phyloP scores from a whole-genome alignment of 2,888 invertebrate genomes.

The Phasia obesa region DNA sequence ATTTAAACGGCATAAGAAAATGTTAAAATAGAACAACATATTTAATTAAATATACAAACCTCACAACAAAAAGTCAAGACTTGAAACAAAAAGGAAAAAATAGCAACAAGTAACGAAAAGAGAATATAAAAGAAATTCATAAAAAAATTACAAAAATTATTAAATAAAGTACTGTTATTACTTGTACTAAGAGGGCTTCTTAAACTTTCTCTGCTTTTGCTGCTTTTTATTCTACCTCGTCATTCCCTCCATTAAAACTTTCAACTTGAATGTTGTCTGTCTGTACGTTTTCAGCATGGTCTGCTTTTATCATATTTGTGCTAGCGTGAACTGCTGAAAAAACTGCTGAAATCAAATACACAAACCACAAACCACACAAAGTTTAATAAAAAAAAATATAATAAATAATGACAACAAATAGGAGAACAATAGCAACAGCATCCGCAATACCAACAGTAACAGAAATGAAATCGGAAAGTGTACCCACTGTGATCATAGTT shows the following conservation, averaged over 20 bases:
- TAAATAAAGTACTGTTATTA: constrained; percentile 66
- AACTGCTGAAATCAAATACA: too few relatives aligned
- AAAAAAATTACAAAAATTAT: constrained; percentile 67
- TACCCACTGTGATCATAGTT: constrained; percentile 16
- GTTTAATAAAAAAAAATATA: constrained; percentile 4
- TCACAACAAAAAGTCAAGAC: constrained; percentile 50
- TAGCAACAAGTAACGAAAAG: constrained; percentile 53
- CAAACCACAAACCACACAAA: too few relatives aligned
- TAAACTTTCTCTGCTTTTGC: constrained; percentile 14
- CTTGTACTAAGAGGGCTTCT: constrained; percentile 6
- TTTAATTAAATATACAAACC: constrained; percentile 68
- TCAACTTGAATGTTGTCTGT: too few relatives aligned
- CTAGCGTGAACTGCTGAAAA: neutral
- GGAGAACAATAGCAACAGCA: constrained; percentile 29
- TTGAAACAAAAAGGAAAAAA: constrained; percentile 18
- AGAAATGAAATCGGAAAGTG: constrained; percentile 42
- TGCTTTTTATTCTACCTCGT: constrained; percentile 9
- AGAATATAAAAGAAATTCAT: constrained; percentile 62
- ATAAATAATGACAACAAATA: constrained; percentile 59
- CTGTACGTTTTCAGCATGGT: too few relatives aligned
- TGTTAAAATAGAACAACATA: constrained; percentile 50
- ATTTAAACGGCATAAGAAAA: constrained; percentile 63
- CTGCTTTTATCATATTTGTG: constrained; percentile 13
- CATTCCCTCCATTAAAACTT: constrained; percentile 25
- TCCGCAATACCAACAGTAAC: too few relatives aligned